Evolutionary conservation across 2,888 invertebrate genomes (phyloP), one percentile per base, ranked within the genome.

Genomic region (Stenolophus ochropezus): DNA sequence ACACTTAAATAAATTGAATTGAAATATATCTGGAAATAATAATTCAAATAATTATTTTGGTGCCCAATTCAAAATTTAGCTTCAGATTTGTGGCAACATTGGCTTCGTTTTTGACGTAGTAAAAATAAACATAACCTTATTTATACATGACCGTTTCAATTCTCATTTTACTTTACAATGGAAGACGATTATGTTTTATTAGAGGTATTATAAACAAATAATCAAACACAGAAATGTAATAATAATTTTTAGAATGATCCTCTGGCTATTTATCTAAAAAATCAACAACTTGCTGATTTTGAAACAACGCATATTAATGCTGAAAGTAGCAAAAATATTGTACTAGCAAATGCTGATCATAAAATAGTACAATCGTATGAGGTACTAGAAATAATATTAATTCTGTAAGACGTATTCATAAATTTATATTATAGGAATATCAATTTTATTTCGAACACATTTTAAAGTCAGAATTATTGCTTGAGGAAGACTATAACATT

Each of bases 191-290:
- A 78, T 16, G 78, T 78, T 23, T 23, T 78, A 16, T 47, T 78
- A 6, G 78, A 78, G 65, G 78, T 78, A 78, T 25, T n/a, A 42
- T 18, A 8, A 58, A 58, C 6, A 42, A 33, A 20, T 42, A n/a
- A 20, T 61, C 20, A 47, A 53, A 21, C 21, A 75, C 16, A 8
- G 33, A 25, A 51, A 6, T 56, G 20, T 56, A 20, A 6, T 56
- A 5, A 51, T 51, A 33, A 21, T 20, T 80, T 73, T 14, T 47
- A 80, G 80, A 80, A 80, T 58, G 80, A 80, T 18, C 80, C 80
- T 42, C 49, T 80, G 2, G 80, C 80, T 14, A 80, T 73, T 56
- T 80, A 80, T 80, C 58, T 80, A 23, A 33, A 71, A 73, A 73
- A 80, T 14, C 65, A 73, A 58, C 27, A 80, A 14, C 53, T 80